Conservation (phyloP, 2,888 invertebrate genomes). For the Pteria penguin region DNA sequence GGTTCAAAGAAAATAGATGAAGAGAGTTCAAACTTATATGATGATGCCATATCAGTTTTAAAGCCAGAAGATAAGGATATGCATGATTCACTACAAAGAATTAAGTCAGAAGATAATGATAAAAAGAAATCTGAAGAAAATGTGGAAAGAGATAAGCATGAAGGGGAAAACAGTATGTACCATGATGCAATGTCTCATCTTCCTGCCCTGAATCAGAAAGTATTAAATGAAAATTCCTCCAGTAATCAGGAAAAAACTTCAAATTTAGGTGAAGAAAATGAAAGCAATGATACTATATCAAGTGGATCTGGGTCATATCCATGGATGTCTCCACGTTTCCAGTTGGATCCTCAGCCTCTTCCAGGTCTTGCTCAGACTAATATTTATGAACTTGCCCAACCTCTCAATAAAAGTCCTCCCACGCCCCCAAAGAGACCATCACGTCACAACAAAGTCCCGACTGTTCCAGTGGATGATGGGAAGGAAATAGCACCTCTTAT, state of each 20-base stretch:
- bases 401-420: neutral
- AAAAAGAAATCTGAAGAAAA: neutral
- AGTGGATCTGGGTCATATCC: neutral
- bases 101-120: too few relatives aligned
- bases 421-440: neutral
- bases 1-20: neutral
- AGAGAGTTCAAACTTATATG: neutral
- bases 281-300: neutral
- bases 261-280: neutral
- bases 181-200: neutral
- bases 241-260: neutral
- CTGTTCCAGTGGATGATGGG: neutral
- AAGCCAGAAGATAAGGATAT: too few relatives aligned
- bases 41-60: constrained; percentile 8
- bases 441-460: neutral
- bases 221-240: neutral
- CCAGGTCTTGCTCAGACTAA: constrained; percentile 1
- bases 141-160: neutral
- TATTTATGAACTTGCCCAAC: constrained; percentile 1
- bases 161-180: too few relatives aligned
- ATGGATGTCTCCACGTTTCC: neutral
- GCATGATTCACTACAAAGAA: too few relatives aligned
- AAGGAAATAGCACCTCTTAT: neutral
- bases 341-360: constrained; percentile 8
- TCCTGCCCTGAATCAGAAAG: neutral